phyloP scores from a whole-genome alignment of 2,113 vertebrate species.

The Phyllopteryx taeniolatus region DNA sequence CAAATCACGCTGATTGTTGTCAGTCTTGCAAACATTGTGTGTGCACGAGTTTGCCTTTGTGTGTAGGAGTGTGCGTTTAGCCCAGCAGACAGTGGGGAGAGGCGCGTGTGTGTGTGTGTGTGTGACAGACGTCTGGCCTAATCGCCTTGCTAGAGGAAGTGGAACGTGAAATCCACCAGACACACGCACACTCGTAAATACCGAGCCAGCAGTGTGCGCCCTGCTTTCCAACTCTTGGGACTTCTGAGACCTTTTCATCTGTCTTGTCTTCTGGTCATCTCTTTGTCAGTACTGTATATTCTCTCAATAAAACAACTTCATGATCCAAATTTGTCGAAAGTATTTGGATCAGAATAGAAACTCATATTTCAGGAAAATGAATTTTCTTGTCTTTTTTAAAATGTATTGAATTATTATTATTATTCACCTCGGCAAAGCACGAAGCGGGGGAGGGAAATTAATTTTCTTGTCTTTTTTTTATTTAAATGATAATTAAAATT shows the following conservation, averaged over 20 bases:
- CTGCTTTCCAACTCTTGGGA: constrained; percentile 31
- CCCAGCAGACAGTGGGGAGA: too few relatives aligned
- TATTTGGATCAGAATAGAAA: too few relatives aligned
- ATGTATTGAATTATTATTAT: too few relatives aligned
- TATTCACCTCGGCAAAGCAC: too few relatives aligned
- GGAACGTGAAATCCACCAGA: constrained; percentile 72
- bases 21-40: constrained; percentile 14
- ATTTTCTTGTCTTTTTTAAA: too few relatives aligned
- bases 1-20: not conserved
- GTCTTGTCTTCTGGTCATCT: not conserved
- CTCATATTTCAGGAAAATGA: too few relatives aligned
- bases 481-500: too few relatives aligned
- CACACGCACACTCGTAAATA: constrained; percentile 20
- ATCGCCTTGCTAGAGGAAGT: constrained; percentile 70
- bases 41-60: not conserved
- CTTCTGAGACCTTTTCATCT: not conserved
- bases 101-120: constrained; percentile 14
- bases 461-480: too few relatives aligned
- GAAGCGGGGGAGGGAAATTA: too few relatives aligned
- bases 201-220: constrained; percentile 26
- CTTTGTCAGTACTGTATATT: not conserved
- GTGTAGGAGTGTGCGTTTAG: not conserved
- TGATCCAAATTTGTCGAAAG: too few relatives aligned
- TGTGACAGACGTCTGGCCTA: constrained; percentile 70
- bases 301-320: too few relatives aligned